phyloP scores from a whole-genome alignment of 1,140 invertebrate genomes.

The Drosophila asahinai region DNA sequence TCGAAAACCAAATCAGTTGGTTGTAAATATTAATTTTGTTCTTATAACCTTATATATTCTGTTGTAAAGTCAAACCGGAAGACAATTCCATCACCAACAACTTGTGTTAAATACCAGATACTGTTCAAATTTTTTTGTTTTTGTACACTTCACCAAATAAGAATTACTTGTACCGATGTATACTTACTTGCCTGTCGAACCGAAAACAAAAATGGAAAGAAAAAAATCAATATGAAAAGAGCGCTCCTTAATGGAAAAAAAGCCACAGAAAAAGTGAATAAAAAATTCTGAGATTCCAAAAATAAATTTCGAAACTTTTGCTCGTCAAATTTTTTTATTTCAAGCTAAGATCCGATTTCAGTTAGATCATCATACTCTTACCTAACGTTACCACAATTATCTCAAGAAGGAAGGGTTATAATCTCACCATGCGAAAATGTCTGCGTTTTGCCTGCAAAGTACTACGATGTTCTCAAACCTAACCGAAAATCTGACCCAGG shows the following conservation, averaged over 20 bases:
- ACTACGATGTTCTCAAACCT: slow-evolving; percentile 17
- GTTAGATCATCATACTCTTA: slow-evolving; percentile 51
- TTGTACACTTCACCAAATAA: slow-evolving; percentile 64
- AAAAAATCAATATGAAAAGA: slow-evolving; percentile 51
- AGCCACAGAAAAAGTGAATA: slow-evolving; percentile 62
- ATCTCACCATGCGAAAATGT: slow-evolving; percentile 19
- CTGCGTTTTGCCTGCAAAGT: slow-evolving; percentile 5
- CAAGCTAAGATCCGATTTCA: slow-evolving; percentile 74
- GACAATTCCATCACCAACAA: slow-evolving; percentile 25
- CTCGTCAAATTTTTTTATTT: slow-evolving; percentile 74
- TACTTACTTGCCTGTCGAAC: slow-evolving; percentile 50
- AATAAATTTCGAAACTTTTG: slow-evolving; percentile 76
- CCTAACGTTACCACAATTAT: slow-evolving; percentile 20
- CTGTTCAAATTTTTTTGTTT: slow-evolving; percentile 61
- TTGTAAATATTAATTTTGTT: slow-evolving; percentile 44
- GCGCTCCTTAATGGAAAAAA: slow-evolving; percentile 59
- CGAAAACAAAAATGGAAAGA: slow-evolving; percentile 41
- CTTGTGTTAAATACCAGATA: slow-evolving; percentile 45
- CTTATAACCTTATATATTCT: slow-evolving; percentile 45
- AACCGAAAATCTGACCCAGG: slow-evolving; percentile 13
- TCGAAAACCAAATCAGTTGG: slow-evolving; percentile 37
- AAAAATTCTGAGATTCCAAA: slow-evolving; percentile 60
- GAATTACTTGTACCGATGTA: slow-evolving; percentile 56
- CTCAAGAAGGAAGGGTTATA: slow-evolving; percentile 51
- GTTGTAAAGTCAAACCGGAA: slow-evolving; percentile 48